Evolutionary conservation across 2,797 vertebrate species (phyloP).

Genomic region (Poecilia velifera): DNA sequence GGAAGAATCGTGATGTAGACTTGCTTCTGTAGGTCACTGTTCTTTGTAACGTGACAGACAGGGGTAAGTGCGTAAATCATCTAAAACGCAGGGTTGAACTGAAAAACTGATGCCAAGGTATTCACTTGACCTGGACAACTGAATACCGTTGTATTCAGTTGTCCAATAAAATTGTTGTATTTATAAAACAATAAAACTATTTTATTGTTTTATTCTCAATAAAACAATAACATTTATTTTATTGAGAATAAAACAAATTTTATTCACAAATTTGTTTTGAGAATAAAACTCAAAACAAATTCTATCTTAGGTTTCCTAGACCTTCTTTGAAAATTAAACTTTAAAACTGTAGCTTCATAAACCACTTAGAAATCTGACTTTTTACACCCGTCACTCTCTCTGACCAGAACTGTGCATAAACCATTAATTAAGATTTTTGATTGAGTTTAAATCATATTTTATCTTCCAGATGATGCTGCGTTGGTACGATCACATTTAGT

Average conservation of each 20-base stretch:
- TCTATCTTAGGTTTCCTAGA: conserved; percentile 13
- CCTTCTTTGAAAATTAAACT: neutral
- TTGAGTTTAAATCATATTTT: neutral
- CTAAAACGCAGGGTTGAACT: conserved; percentile 18
- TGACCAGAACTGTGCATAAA: neutral
- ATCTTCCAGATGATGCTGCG: neutral
- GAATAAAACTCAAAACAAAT: conserved; percentile 62
- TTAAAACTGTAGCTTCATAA: neutral
- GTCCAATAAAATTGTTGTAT: too few species aligned
- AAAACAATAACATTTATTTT: too few species aligned
- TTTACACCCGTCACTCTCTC: neutral
- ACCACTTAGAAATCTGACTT: neutral
- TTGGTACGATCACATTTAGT: neutral
- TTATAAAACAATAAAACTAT: too few species aligned
- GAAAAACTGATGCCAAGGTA: conserved; percentile 36
- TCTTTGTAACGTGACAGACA: conserved; percentile 33
- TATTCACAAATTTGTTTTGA: neutral
- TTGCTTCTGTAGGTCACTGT: conserved; percentile 54
- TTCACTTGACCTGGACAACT: conserved; percentile 31
- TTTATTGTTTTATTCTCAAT: too few species aligned
- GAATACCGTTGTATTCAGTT: too few species aligned
- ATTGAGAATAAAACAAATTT: too few species aligned
- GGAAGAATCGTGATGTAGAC: conserved; percentile 29
- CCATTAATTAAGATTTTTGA: neutral
- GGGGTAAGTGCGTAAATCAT: conserved; percentile 33